Conservation (phyloP, 2,797 vertebrate species). For the Carduelis carduelis region DNA sequence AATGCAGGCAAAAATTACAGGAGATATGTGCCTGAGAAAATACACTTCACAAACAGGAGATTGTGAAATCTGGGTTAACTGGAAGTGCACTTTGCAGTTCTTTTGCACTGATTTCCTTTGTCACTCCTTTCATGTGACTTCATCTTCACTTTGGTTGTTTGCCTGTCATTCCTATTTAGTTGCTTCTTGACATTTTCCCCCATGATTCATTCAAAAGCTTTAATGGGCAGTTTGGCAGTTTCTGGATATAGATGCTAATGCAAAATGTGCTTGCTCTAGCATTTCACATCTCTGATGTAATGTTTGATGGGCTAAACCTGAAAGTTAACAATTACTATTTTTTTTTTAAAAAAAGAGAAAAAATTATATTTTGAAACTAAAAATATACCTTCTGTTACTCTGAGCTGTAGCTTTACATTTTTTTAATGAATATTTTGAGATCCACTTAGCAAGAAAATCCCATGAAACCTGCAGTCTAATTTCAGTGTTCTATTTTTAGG, state of each 20-base stretch:
- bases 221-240: constrained; percentile 11
- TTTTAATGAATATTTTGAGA: neutral
- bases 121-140: constrained; percentile 30
- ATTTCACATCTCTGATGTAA: neutral
- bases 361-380: neutral
- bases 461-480: neutral
- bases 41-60: neutral
- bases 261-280: neutral
- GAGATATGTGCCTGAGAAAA: neutral
- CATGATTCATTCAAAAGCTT: constrained; percentile 24
- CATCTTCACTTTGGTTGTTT: constrained; percentile 15
- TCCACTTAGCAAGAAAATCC: neutral
- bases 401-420: neutral
- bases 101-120: constrained; percentile 22
- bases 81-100: neutral
- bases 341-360: accelerated
- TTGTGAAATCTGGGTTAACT: neutral
- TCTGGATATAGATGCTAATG: neutral
- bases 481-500: neutral
- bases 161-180: constrained; percentile 14
- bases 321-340: neutral
- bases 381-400: neutral
- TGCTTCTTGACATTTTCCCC: neutral
- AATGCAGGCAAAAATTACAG: neutral
- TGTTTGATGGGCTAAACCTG: neutral